These are phyloP conservation scores for Schrankia costaestrigalis DNA, from an alignment of 2,888 invertebrate genomes.

Conservation along the genomic window DNA sequence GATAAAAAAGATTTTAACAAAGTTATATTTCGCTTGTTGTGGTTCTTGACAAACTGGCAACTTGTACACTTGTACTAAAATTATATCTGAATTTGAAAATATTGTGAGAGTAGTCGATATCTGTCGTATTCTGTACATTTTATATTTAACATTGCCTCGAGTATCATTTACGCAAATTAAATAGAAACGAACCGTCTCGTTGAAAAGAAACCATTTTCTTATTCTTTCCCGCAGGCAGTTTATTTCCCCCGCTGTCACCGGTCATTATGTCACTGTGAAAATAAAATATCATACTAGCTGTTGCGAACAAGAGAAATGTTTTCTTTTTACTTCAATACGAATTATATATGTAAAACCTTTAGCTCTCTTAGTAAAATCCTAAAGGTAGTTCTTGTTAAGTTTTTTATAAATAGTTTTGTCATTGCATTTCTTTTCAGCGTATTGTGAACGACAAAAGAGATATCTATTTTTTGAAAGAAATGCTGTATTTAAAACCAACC, in stretches of 20 bases:
- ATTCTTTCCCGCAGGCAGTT: conserved; percentile 55
- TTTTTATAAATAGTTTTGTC: too few relatives aligned
- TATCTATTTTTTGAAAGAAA: too few relatives aligned
- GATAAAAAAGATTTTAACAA: too few relatives aligned
- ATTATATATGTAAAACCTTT: conserved; percentile 17
- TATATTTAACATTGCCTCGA: conserved; percentile 35
- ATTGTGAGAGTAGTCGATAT: conserved; percentile 11
- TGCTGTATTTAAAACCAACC: too few relatives aligned
- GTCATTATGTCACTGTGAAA: conserved; percentile 58
- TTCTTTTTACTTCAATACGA: conserved; percentile 22
- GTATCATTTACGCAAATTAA: conserved; percentile 56
- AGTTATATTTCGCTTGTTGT: too few relatives aligned
- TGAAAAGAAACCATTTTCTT: conserved; percentile 56
- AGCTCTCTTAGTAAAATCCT: neutral
- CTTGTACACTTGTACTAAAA: too few relatives aligned
- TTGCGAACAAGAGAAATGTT: conserved; percentile 25
- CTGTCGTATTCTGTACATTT: conserved; percentile 22
- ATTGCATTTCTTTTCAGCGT: too few relatives aligned
- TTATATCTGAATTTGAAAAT: too few relatives aligned
- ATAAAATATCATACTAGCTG: conserved; percentile 41
- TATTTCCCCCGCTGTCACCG: conserved; percentile 58
- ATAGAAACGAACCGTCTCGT: conserved; percentile 48
- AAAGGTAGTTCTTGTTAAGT: neutral
- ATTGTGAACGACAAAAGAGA: neutral
- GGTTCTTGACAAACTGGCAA: too few relatives aligned